Evolutionary conservation across 2,113 vertebrate species (phyloP), one percentile per base, ranked within the genome.

Genomic region (Trichechus manatus): DNA sequence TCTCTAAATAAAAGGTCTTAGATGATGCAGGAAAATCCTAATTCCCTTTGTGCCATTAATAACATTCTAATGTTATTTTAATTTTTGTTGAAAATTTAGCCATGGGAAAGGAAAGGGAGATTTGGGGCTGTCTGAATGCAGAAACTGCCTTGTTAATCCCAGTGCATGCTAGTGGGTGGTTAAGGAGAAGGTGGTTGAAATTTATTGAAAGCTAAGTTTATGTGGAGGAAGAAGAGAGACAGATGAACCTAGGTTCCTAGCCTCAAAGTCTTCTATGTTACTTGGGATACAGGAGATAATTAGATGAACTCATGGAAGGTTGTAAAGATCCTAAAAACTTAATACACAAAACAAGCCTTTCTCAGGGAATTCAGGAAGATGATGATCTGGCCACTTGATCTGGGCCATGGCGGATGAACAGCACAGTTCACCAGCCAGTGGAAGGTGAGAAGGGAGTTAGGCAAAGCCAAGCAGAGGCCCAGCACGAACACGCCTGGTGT

Each of bases 1-100:
- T 84, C 36, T 92, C 31, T 95, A 86, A 89, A 94, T 75, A 89
- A 92, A 92, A 82, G 33, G 22, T 47, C 50, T 86, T 80, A 56
- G 70, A 81, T 29, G 44, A 68, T 79, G n/a, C 14, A 94, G 93
- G 93, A 94, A 92, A 70, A 4, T 77, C 31, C 6, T 63, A 90
- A 94, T 93, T 94, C n/a, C 13, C 39, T 93, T 33, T 72, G 7
- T 96, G 75, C 39, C 63, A 77, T 39, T 74, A 85, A 74, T 53
- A 82, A 81, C 33, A 84, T 63, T 61, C 87, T 68, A 87, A 53
- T 70, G 31, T 70, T 88, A 82, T 80, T 74, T 81, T 56, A 56
- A 33, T 42, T n/a, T 36, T 72, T 74, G n/a, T 77, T 53, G 44
- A 36, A 70, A 87, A 72, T 39, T 53, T 87, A 36, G 66, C 22